phyloP scores from a whole-genome alignment of 2,797 vertebrate genomes.

The Podargus strigoides region DNA sequence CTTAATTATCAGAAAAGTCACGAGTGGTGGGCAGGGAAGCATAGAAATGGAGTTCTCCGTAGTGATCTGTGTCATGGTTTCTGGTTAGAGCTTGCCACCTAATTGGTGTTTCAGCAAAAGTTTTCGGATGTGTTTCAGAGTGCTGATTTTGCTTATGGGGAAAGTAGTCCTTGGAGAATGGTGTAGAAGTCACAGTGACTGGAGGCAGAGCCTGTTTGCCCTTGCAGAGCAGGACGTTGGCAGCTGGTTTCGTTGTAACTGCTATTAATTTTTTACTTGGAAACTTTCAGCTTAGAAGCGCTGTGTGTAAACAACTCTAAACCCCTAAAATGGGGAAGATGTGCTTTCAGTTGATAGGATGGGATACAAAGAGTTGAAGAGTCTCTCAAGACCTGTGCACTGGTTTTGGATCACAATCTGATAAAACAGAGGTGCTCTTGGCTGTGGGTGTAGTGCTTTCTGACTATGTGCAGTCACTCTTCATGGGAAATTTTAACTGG shows the following conservation, averaged over 20 bases:
- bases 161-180: not conserved
- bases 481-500: not conserved
- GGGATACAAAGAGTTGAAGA: not conserved
- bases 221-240: not conserved
- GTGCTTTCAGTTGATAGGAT: not conserved
- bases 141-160: not conserved
- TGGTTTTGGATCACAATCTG: not conserved
- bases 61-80: not conserved
- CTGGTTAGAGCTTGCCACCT: not conserved
- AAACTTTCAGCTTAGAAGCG: not conserved
- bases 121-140: not conserved
- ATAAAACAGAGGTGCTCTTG: not conserved
- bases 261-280: not conserved
- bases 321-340: not conserved
- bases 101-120: not conserved
- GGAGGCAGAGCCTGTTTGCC: not conserved
- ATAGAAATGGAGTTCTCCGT: not conserved
- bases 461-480: not conserved
- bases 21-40: not conserved
- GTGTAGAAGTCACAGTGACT: not conserved
- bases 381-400: not conserved
- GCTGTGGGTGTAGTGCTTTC: not conserved
- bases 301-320: not conserved
- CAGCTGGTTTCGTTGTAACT: not conserved
- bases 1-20: not conserved